Conservation (phyloP, 2,888 invertebrate species). For the Lydus trimaculatus region DNA sequence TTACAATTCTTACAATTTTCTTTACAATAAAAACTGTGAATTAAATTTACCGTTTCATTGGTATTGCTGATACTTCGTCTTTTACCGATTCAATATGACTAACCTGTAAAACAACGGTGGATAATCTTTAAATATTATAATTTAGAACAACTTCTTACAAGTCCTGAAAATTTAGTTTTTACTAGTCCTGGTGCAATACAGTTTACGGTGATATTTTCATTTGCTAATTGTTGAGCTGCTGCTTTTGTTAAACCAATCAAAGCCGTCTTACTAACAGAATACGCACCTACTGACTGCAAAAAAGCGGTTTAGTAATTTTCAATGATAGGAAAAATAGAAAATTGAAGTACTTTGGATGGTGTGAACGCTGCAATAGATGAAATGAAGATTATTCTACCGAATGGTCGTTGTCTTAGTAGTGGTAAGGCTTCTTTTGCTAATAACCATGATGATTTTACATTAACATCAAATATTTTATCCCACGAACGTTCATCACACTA, state of each 20-base stretch:
- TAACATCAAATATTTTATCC: too few species aligned
- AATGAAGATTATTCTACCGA: too few species aligned
- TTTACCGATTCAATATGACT: neutral
- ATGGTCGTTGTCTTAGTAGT: too few species aligned
- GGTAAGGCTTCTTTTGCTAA: too few species aligned
- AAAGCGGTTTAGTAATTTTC: too few species aligned
- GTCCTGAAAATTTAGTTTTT: slow-evolving; percentile 77
- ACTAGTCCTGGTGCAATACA: slow-evolving; percentile 92
- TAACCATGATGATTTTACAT: too few species aligned
- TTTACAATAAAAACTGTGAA: slow-evolving; percentile 56
- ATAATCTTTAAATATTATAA: too few species aligned
- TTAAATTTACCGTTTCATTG: slow-evolving; percentile 69
- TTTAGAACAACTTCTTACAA: neutral
- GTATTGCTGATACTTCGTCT: slow-evolving; percentile 56
- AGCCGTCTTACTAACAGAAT: slow-evolving; percentile 92
- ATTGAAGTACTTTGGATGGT: too few species aligned
- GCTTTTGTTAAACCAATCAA: slow-evolving; percentile 86
- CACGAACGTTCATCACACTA: too few species aligned
- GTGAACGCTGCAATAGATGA: too few species aligned
- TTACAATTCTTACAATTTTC: neutral
- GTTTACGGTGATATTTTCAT: slow-evolving; percentile 88
- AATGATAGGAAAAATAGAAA: too few species aligned
- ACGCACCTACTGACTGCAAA: slow-evolving; percentile 91
- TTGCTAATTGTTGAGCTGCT: slow-evolving; percentile 75
- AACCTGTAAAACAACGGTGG: neutral